These are phyloP conservation scores for Zosterops hypoxanthus DNA, from an alignment of 2,113 vertebrate species.

Conservation along the genomic window DNA sequence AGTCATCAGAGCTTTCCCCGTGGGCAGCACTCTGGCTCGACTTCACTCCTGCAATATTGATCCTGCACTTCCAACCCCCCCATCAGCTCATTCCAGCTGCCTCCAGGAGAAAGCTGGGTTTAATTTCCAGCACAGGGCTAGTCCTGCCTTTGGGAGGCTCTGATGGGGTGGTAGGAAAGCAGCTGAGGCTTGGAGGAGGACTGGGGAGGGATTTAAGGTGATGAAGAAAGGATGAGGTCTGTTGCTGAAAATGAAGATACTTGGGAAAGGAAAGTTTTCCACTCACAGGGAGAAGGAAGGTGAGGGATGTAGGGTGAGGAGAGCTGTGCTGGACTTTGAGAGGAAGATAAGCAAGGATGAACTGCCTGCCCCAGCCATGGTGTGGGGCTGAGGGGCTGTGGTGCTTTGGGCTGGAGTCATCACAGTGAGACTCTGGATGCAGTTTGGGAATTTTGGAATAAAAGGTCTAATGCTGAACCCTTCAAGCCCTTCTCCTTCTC, in stretches of 20 bases:
- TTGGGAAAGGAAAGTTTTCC: neutral
- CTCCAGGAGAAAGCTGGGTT: neutral
- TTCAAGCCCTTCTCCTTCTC: neutral
- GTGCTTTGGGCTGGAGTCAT: neutral
- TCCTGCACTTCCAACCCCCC: neutral
- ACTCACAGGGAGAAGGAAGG: neutral
- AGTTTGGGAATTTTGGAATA: neutral
- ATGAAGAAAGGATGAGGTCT: rapidly evolving
- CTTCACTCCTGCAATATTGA: neutral
- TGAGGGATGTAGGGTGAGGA: neutral
- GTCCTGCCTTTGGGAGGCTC: neutral
- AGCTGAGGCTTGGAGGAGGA: neutral
- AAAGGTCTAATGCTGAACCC: neutral
- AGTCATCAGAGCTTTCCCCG: neutral
- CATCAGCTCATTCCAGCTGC: neutral
- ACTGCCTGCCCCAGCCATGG: rapidly evolving
- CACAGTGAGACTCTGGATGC: rapidly evolving
- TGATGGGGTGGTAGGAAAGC: rapidly evolving
- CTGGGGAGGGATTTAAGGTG: neutral
- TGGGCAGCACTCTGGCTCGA: rapidly evolving
- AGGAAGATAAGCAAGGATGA: neutral
- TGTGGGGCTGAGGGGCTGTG: neutral
- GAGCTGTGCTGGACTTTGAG: neutral
- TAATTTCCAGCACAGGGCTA: neutral
- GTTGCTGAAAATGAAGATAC: neutral